phyloP scores from a whole-genome alignment of 2,888 invertebrate species.

The Falcaria lacertinaria region DNA sequence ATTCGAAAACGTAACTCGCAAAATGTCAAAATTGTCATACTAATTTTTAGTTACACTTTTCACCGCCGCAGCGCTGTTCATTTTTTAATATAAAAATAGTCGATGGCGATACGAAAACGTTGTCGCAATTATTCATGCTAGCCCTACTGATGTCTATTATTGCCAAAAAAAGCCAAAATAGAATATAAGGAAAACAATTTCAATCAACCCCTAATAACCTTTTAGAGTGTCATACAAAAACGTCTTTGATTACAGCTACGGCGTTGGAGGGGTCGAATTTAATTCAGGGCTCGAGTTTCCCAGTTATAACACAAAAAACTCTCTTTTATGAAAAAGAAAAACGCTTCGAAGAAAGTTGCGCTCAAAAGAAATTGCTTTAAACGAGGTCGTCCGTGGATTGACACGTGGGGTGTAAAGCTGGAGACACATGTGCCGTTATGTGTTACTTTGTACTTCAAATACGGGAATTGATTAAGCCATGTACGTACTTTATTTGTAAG shows the following conservation, averaged over 20 bases:
- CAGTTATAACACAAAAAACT: background rate
- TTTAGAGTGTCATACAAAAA: background rate
- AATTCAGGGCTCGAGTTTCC: background rate
- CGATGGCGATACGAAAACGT: too few species aligned
- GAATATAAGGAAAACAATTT: background rate
- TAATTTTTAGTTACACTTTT: too few species aligned
- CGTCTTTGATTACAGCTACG: background rate
- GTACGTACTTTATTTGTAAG: too few species aligned
- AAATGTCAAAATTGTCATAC: too few species aligned
- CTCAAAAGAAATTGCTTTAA: conserved; percentile 1
- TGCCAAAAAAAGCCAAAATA: background rate
- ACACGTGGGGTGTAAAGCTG: background rate
- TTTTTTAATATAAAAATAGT: too few species aligned
- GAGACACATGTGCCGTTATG: background rate
- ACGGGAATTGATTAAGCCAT: too few species aligned
- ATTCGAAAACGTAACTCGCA: too few species aligned
- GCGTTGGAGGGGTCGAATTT: background rate
- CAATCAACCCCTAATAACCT: background rate
- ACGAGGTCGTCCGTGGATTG: background rate
- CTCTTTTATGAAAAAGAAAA: conserved; percentile 2
- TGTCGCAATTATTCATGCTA: too few species aligned
- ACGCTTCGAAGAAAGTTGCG: background rate
- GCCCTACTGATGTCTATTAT: too few species aligned
- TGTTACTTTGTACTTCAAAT: background rate
- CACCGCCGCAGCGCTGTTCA: too few species aligned